Percentiles rank a stretch among this genome's conserved stretches.
These are phyloP conservation scores for Onthophagus sagittarius DNA, from an alignment of 2,888 invertebrate species.

Conservation along the genomic window DNA sequence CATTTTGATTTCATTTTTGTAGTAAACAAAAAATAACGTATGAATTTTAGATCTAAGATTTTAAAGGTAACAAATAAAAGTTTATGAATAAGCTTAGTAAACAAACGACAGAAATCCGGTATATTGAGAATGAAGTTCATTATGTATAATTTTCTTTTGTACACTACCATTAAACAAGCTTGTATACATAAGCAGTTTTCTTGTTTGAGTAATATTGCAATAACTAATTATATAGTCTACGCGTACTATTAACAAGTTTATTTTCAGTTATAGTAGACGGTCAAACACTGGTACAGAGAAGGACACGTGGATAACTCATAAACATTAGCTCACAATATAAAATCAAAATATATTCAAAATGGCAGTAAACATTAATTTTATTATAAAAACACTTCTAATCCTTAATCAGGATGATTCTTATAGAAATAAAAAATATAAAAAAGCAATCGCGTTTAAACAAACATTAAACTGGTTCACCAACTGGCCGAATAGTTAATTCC, in stretches of 20 bases:
- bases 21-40: no score
- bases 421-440: no score
- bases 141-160: no score
- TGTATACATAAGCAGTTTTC: neutral
- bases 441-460: neutral
- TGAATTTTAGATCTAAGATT: no score
- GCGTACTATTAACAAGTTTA: neutral
- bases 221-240: neutral
- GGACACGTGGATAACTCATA: neutral
- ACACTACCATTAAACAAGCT: neutral
- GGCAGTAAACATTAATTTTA: no score
- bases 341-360: neutral
- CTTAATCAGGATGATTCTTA: no score
- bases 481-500: slow-evolving; percentile 21
- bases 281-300: neutral
- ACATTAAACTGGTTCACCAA: slow-evolving; percentile 19
- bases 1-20: no score
- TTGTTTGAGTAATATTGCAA: neutral
- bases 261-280: neutral
- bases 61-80: no score
- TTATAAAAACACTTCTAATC: no score
- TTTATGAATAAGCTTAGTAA: no score
- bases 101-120: no score
- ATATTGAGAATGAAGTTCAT: no score
- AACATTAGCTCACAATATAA: neutral